Evolutionary conservation across 2,797 vertebrate genomes (phyloP).

Genomic region (Acanthornis magna): DNA sequence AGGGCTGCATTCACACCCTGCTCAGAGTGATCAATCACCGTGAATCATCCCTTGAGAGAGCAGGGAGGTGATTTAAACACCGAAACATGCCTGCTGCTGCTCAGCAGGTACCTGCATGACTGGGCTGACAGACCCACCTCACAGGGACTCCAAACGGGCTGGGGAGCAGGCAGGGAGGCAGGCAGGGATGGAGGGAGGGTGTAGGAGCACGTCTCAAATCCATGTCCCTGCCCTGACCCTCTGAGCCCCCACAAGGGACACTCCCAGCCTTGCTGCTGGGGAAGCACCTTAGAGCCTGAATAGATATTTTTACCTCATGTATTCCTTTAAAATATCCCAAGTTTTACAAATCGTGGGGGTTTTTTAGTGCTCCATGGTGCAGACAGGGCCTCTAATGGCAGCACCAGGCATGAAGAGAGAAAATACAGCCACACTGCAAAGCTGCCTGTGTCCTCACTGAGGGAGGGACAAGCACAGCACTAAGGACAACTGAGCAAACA

Average conservation of each 20-base stretch:
- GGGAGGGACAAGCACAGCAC: neutral
- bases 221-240: fast-evolving
- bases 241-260: neutral
- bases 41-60: slow-evolving; percentile 23
- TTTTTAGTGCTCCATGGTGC: neutral
- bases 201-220: fast-evolving
- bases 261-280: neutral
- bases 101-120: slow-evolving; percentile 51
- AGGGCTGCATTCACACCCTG: neutral
- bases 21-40: slow-evolving; percentile 37
- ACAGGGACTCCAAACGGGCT: neutral
- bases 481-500: neutral
- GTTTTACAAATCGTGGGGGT: neutral
- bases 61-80: slow-evolving; percentile 13
- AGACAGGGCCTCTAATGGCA: neutral
- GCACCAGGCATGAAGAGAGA: neutral
- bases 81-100: slow-evolving; percentile 12
- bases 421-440: fast-evolving
- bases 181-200: no score
- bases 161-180: neutral
- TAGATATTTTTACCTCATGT: fast-evolving
- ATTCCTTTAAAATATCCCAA: neutral
- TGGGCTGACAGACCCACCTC: neutral
- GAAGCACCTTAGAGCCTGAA: neutral
- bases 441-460: neutral